These are phyloP conservation scores for Chymomyza procnemis DNA, from an alignment of 2,888 invertebrate genomes.

Conservation along the genomic window DNA sequence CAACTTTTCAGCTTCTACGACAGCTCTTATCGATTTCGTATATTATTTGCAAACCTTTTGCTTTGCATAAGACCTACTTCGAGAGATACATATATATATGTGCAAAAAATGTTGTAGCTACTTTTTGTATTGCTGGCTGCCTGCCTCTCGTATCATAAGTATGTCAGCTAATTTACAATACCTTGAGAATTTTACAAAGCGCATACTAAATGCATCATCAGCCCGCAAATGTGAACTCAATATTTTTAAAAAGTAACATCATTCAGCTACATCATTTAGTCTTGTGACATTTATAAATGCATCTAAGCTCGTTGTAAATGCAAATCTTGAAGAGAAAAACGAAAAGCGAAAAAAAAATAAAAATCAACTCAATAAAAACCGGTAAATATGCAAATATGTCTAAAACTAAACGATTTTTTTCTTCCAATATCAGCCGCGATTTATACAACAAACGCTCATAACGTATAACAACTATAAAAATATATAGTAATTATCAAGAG, in stretches of 20 bases:
- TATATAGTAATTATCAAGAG: not conserved
- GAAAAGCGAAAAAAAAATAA: no score
- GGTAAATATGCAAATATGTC: not conserved
- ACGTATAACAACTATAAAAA: not conserved
- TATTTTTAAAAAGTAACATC: conserved; percentile 11
- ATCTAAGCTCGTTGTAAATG: not conserved
- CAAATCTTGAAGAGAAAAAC: not conserved
- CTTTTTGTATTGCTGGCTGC: not conserved
- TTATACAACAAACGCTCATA: no score
- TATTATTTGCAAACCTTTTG: conserved; percentile 5
- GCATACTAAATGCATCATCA: conserved; percentile 51
- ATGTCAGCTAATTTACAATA: conserved; percentile 39
- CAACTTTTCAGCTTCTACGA: not conserved
- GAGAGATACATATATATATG: no score
- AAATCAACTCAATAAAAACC: not conserved
- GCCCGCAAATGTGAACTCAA: conserved; percentile 53
- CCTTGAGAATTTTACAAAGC: conserved; percentile 42
- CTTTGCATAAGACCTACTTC: no score
- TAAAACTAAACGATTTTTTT: not conserved
- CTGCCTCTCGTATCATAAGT: not conserved
- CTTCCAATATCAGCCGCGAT: no score
- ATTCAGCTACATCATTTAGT: not conserved
- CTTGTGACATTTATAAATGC: not conserved
- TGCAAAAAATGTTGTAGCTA: no score
- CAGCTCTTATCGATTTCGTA: not conserved